These are phyloP conservation scores for Urocynchramus pylzowi DNA, from an alignment of 2,113 vertebrate genomes.

Conservation along the genomic window DNA sequence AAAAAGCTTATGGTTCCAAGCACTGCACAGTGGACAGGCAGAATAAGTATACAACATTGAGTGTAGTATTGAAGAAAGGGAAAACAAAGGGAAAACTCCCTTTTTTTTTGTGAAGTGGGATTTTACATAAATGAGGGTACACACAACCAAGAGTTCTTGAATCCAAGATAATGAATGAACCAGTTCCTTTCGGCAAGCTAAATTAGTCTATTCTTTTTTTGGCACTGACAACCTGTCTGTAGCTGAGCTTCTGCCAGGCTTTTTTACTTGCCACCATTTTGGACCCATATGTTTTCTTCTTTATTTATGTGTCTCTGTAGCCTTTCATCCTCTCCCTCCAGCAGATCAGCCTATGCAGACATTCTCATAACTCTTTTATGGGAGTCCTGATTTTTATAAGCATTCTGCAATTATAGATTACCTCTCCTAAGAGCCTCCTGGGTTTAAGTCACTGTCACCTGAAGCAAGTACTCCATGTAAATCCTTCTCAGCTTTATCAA, in stretches of 20 bases:
- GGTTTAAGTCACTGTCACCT: neutral
- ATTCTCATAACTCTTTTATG: neutral
- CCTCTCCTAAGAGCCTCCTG: neutral
- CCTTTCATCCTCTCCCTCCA: neutral
- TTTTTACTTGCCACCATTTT: neutral
- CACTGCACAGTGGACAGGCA: neutral
- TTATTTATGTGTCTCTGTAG: neutral
- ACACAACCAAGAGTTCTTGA: neutral
- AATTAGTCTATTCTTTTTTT: neutral
- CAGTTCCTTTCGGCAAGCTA: neutral
- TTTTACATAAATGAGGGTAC: neutral
- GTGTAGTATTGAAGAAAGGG: neutral
- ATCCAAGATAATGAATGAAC: neutral
- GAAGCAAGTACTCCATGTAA: neutral
- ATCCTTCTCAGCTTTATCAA: neutral
- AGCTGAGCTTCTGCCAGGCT: neutral
- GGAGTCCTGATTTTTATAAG: neutral
- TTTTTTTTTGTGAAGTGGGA: neutral
- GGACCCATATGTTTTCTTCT: neutral
- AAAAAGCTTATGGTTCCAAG: neutral
- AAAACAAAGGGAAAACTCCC: neutral
- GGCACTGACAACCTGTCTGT: neutral
- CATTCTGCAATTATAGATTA: neutral
- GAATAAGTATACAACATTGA: neutral
- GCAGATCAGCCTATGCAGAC: neutral